These are phyloP conservation scores for Pseudococcus jackbeardsleyi DNA, from an alignment of 2,888 invertebrate genomes.

Conservation along the genomic window DNA sequence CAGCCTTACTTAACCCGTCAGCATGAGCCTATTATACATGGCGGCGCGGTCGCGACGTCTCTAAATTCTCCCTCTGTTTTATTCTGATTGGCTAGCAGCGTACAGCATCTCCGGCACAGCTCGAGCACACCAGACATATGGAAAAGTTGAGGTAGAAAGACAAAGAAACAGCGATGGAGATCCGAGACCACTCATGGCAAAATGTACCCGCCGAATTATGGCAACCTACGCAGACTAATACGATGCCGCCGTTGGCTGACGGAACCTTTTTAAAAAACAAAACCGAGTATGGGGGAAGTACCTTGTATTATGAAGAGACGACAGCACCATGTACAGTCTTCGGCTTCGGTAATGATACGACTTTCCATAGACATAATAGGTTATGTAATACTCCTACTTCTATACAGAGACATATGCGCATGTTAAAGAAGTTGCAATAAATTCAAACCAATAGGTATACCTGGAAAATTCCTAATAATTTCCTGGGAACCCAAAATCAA, in stretches of 20 bases:
- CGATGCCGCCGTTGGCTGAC: conserved; percentile 14
- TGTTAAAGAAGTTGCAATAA: too few relatives aligned
- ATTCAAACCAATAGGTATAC: too few relatives aligned
- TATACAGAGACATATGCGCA: too few relatives aligned
- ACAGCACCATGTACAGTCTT: not conserved
- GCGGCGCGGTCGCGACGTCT: not conserved
- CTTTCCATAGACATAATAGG: too few relatives aligned
- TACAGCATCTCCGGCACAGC: not conserved
- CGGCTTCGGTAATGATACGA: not conserved
- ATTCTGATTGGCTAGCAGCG: conserved; percentile 8
- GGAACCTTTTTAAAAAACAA: not conserved
- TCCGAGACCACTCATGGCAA: not conserved
- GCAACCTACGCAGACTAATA: not conserved
- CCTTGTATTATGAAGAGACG: not conserved
- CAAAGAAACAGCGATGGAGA: not conserved
- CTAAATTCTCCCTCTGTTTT: not conserved
- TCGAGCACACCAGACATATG: not conserved
- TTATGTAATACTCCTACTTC: too few relatives aligned
- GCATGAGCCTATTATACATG: conserved; percentile 8
- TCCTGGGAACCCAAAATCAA: too few relatives aligned
- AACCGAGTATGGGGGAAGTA: conserved; percentile 3
- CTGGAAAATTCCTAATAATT: too few relatives aligned
- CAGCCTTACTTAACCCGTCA: not conserved
- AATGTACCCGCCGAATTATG: conserved; percentile 17
- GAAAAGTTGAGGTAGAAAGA: not conserved